Evolutionary conservation across 2,113 vertebrate genomes (phyloP), one percentile per base, ranked within the genome.

Genomic region (Lipophrys pholis): DNA sequence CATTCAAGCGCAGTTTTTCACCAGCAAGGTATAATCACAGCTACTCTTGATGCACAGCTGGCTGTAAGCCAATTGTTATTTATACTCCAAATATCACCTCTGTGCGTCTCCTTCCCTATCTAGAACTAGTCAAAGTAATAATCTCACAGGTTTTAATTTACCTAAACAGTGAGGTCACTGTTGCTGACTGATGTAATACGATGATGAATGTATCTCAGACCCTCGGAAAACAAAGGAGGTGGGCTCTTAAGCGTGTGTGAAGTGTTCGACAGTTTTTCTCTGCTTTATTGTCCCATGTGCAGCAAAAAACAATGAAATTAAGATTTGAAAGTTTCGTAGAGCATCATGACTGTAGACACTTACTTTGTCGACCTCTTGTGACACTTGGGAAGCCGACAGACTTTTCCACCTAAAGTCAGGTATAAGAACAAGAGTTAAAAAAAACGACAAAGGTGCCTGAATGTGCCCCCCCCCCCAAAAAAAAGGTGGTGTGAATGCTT

Each of bases 311-410:
- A 30, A 30, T 30, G 21, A 30, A 30, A 30, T 30, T 30, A 30
- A 30, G 21, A 30, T 30, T 30, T 2, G 2, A 30, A 30, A 2
- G 4, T 30, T 30, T 30, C 21, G 21, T 30, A 30, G 21, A 30
- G 21, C 21, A 30, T 30, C 21, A 30, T 30, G 21, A 30, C 5
- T 65, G 3, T 11, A 8, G 49, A 45, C 62, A 75, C 82, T 91
- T 69, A 93, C 92, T 78, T 88, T 21, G 77, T 69, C 11, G 87
- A 81, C 50, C 43, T 77, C 49, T 55, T 81, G 52, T 9, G 74
- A 50, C 89, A 90, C 80, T 53, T 89, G 8, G 87, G 85, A 15
- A 84, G 30, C 12, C 45, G 73, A 8, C 77, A 82, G 42, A 82
- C 8, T 35, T 55, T 92, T 5, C 79, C 88, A 79, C 90, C 91